Conservation (phyloP, 2,888 invertebrate genomes). For the Deroplatys truncata region DNA sequence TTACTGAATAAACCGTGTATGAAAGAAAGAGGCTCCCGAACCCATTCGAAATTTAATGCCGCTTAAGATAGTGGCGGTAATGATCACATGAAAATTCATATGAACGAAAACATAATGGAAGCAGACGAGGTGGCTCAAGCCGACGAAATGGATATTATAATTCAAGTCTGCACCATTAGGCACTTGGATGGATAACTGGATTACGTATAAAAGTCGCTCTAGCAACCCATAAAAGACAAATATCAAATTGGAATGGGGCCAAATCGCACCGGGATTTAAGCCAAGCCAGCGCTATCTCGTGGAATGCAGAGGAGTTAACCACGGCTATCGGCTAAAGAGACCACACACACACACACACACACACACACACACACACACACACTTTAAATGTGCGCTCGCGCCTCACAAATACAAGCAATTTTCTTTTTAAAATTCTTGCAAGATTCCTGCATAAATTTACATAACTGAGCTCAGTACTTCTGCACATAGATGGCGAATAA, state of each 20-base stretch:
- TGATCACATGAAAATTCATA: not conserved
- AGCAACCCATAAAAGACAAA: conserved; percentile 15
- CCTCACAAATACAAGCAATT: not conserved
- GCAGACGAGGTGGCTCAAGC: not conserved
- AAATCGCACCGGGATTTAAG: conserved; percentile 14
- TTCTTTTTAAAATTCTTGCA: conserved; percentile 18
- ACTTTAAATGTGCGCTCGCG: too few species aligned
- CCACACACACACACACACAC: too few species aligned
- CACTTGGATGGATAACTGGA: conserved; percentile 6
- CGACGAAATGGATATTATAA: not conserved
- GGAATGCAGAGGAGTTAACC: not conserved
- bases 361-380: too few species aligned
- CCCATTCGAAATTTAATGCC: not conserved
- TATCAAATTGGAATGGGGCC: conserved; percentile 21
- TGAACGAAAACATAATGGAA: not conserved
- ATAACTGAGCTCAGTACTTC: not conserved
- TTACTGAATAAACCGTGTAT: not conserved
- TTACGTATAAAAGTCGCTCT: conserved; percentile 10
- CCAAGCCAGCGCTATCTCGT: conserved; percentile 17
- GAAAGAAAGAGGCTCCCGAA: not conserved
- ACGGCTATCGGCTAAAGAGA: not conserved
- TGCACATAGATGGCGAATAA: not conserved
- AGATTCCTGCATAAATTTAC: conserved; percentile 23
- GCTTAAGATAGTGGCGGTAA: not conserved
- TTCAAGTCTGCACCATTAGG: conserved; percentile 17